Evolutionary conservation across 2,797 vertebrate genomes (phyloP), one percentile per base, ranked within the genome.

Genomic region (Eremophila alpestris): DNA sequence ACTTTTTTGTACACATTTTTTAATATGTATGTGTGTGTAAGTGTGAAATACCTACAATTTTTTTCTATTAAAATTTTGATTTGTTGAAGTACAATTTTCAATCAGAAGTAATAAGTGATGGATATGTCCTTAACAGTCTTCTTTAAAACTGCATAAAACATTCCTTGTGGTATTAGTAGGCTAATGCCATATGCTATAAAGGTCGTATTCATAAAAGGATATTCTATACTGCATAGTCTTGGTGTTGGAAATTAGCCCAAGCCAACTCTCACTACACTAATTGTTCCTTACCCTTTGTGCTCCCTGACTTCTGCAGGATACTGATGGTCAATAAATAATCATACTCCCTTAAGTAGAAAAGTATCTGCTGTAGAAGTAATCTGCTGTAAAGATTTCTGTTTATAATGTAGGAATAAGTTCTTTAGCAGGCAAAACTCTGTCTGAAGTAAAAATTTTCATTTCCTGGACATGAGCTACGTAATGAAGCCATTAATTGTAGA

Each of bases 221-320:
- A 75, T 88, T 80, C 56, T 71, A 55, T 65, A 52, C 54, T n/a
- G 16, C 18, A 32, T 30, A n/a, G 41, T 51, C 36, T 81, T 46
- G 51, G 46, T 52, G 32, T 7, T 95, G 92, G 85, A 92, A 96
- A 91, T 48, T 11, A 77, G 65, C 80, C 63, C 65, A 95, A 93
- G 51, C n/a, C 83, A 96, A 29, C 67, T 83, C 40, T 65, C 8
- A 10, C 45, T 84, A 36, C 36, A 51, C 41, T 78, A 78, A 81
- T 93, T 23, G 23, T 76, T 73, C 30, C 45, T 48, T 69, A 82
- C 38, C 11, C 4, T 81, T 79, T 60, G 56, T 75, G 59, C 60
- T 90, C 64, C 56, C 55, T 75, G 59, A 82, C 32, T 65, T 81
- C 65, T 82, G 62, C 55, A 26, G 41, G 13, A 12, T 19, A n/a